phyloP scores from a whole-genome alignment of 2,888 invertebrate genomes.

The Girardia tigrina region DNA sequence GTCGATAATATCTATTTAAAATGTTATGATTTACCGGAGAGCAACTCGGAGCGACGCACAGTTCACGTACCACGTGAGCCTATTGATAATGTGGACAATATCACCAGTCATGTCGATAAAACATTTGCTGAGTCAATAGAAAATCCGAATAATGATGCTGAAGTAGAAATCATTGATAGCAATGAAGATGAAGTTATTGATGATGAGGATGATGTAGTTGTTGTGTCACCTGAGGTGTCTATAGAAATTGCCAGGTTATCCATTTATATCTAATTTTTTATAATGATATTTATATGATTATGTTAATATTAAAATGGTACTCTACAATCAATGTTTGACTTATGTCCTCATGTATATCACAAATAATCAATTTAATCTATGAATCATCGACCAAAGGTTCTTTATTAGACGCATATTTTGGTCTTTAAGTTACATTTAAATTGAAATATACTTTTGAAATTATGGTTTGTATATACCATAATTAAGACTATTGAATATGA shows the following conservation, averaged over 20 bases:
- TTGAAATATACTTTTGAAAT: too few species aligned
- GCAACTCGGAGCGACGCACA: not conserved
- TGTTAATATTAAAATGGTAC: too few species aligned
- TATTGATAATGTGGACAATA: not conserved
- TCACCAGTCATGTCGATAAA: not conserved
- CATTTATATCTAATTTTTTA: too few species aligned
- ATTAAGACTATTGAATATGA: too few species aligned
- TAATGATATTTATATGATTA: too few species aligned
- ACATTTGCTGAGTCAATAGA: not conserved
- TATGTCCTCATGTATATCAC: too few species aligned
- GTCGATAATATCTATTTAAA: slow-evolving; percentile 19
- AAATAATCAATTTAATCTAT: too few species aligned
- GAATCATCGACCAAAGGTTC: too few species aligned
- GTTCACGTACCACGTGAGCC: slow-evolving; percentile 5
- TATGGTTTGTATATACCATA: too few species aligned
- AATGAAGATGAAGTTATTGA: not conserved
- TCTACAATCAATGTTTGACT: too few species aligned
- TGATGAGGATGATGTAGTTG: not conserved
- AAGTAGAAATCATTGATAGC: slow-evolving; percentile 13
- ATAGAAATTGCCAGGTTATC: not conserved
- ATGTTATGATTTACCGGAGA: not conserved
- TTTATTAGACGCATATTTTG: too few species aligned
- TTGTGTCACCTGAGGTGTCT: not conserved
- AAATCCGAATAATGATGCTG: not conserved
- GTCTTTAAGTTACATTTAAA: too few species aligned